phyloP scores from a whole-genome alignment of 92 coral and sea anemone species.

The Epizoanthus scotinus region DNA sequence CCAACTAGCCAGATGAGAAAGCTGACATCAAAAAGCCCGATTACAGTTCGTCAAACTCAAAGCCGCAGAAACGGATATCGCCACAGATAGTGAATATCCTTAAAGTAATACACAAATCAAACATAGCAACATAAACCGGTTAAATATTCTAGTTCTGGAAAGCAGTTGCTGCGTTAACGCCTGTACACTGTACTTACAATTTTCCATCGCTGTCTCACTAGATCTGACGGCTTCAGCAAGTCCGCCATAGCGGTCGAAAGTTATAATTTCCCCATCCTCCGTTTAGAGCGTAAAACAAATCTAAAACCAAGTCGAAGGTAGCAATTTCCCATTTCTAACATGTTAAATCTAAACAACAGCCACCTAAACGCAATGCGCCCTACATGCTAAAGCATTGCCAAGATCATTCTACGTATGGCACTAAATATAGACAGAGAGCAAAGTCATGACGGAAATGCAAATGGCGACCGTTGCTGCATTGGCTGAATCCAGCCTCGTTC shows the following conservation, averaged over 20 bases:
- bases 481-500: conserved; percentile 37
- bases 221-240: conserved; percentile 93
- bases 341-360: conserved; percentile 20
- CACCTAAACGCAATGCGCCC: conserved; percentile 19
- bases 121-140: neutral
- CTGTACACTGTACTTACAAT: conserved; percentile 83
- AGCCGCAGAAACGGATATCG: neutral
- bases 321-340: conserved; percentile 11
- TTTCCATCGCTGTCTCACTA: conserved; percentile 99
- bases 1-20: too few species aligned
- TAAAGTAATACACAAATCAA: neutral
- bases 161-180: conserved; percentile 19
- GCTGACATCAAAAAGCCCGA: neutral
- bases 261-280: conserved; percentile 51
- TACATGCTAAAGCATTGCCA: conserved; percentile 20
- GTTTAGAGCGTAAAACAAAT: conserved; percentile 21
- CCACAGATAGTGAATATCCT: neutral
- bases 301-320: conserved; percentile 29
- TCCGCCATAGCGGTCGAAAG: conserved; percentile 83
- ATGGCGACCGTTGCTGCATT: conserved; percentile 37
- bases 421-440: conserved; percentile 25
- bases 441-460: conserved; percentile 23
- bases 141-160: conserved; percentile 1
- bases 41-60: neutral
- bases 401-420: conserved; percentile 20